phyloP scores from a whole-genome alignment of 2,797 vertebrate genomes.

The Eulemur albifrons region DNA sequence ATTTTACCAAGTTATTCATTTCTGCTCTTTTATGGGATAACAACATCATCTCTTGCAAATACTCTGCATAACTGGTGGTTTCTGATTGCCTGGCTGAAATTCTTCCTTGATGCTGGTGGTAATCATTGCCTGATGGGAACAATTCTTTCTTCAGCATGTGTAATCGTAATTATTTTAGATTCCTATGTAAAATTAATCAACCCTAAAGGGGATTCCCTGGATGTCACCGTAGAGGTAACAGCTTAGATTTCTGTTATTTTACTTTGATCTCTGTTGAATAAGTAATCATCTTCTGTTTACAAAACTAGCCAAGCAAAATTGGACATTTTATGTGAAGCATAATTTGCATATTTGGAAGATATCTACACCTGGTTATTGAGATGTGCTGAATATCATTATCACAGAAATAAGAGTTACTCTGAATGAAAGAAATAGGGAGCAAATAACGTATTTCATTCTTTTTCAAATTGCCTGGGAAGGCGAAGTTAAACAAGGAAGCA shows the following conservation, averaged over 20 bases:
- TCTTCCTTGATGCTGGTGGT: constrained; percentile 17
- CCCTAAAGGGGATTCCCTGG: constrained; percentile 50
- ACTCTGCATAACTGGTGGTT: constrained; percentile 53
- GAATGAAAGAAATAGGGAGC: constrained; percentile 33
- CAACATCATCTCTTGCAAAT: constrained; percentile 37
- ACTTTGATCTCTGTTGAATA: constrained; percentile 59
- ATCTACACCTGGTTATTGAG: constrained; percentile 51
- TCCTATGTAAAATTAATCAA: constrained; percentile 69
- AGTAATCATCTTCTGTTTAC: constrained; percentile 72
- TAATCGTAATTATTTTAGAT: constrained; percentile 66
- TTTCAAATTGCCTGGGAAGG: constrained; percentile 76
- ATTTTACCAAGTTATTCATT: constrained; percentile 31
- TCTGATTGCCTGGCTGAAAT: constrained; percentile 62
- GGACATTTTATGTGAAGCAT: constrained; percentile 26
- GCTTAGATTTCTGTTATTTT: constrained; percentile 51
- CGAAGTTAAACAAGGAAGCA: constrained; percentile 79
- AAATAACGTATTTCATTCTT: constrained; percentile 41
- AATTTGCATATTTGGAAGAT: constrained; percentile 26
- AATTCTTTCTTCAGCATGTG: constrained; percentile 49
- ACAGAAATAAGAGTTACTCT: constrained; percentile 11
- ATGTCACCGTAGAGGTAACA: constrained; percentile 43
- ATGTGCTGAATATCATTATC: neutral
- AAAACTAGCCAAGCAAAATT: constrained; percentile 58
- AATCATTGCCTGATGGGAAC: constrained; percentile 64
- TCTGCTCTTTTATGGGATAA: constrained; percentile 45